These are phyloP conservation scores for Muscicapa striata DNA, from an alignment of 2,797 vertebrate species.

Conservation along the genomic window DNA sequence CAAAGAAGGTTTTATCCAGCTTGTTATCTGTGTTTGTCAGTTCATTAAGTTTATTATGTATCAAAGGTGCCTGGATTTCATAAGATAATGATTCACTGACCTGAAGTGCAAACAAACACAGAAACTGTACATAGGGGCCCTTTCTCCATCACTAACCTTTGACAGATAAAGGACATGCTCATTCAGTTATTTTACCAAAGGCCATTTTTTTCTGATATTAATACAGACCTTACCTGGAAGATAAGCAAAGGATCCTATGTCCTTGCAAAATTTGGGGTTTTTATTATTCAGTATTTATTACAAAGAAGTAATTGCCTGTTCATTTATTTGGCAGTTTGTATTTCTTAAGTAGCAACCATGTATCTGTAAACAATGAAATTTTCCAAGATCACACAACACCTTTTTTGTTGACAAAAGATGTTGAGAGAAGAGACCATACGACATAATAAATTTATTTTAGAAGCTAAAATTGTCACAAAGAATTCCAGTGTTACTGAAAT, in stretches of 20 bases:
- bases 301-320: neutral
- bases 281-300: neutral
- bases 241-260: neutral
- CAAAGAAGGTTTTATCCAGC: conserved; percentile 53
- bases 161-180: conserved; percentile 26
- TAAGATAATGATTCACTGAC: conserved; percentile 65
- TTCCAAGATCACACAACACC: neutral
- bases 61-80: conserved; percentile 64
- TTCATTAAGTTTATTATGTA: conserved; percentile 48
- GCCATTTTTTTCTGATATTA: neutral
- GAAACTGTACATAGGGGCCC: conserved; percentile 22
- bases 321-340: neutral
- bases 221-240: neutral
- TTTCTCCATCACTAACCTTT: conserved; percentile 15
- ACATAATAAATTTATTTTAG: neutral
- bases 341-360: neutral
- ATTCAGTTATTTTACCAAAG: conserved; percentile 1
- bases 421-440: neutral
- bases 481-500: neutral
- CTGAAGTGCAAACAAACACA: conserved; percentile 66
- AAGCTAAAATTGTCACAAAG: neutral
- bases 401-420: neutral
- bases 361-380: neutral
- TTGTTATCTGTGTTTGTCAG: conserved; percentile 66
- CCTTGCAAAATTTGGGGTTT: neutral